Base-by-base conservation (phyloP, 2,113 vertebrate species). In the Tretioscincus oriximinensis region DNA sequence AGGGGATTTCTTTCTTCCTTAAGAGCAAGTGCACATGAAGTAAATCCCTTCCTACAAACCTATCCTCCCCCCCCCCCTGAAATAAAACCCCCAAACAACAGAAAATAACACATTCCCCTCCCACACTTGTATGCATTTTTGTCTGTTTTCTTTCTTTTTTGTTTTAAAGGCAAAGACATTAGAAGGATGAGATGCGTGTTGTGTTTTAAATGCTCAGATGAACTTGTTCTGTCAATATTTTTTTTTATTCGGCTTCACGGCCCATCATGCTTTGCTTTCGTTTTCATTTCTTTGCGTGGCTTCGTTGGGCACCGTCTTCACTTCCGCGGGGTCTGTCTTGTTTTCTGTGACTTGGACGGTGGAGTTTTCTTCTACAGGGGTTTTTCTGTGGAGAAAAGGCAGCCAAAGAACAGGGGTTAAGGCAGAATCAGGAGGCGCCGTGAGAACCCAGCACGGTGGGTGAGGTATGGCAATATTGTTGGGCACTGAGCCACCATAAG, bases 251-350 rank as follows among this genome's bases (percentile, higher is more conserved):
- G 83, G 65, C 77, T 83, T 85, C 11, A n/a, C 72, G 31, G 85
- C 93, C 85, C 91, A 96, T 98, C 97, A 98, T 93, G 97, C 98
- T 97, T 97, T 98, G 94, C 96, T 98, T 90, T 97, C 96, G 0
- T 87, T 93, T 84, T 93, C 90, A 68, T 97, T 97, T 95, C 96
- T 97, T 92, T 97, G 97, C 95, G 95, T 95, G 95, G 97, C 93
- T 87, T 96, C 96, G n/a, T 96, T 98, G 92, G 96, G 96, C 92
- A 97, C 96, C 91, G 94, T 95, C 92, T 96, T 92, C 85, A 95
- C 96, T 92, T 99, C 98, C 12, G 95, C 92, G 28, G 94, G 87
- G 78, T 95, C 90, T 83, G 96, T 95, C 93, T 97, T 96, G 29
- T 93, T 91, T 83, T 95, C 97, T 61, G 92, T 94, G 81, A 96